Conservation (phyloP, 1,140 invertebrate genomes). For the Musca domestica region DNA sequence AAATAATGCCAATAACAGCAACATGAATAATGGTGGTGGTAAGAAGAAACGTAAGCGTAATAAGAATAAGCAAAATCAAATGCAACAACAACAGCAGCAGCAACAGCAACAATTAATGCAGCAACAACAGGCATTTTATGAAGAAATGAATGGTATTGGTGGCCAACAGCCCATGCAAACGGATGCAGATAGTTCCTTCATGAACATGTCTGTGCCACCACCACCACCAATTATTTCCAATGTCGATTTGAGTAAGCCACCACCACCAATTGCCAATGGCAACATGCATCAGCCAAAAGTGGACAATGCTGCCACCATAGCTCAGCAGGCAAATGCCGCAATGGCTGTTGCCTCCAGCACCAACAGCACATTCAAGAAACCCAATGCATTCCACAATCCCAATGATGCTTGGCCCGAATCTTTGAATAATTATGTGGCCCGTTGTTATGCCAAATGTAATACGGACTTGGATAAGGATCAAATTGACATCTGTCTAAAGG, state of each 20-base stretch:
- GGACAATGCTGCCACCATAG: conserved; percentile 2
- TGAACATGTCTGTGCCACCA: conserved; percentile 30
- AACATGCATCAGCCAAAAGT: neutral
- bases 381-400: conserved; percentile 53
- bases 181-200: conserved; percentile 21
- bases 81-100: conserved; percentile 33
- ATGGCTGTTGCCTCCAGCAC: conserved; percentile 12
- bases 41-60: conserved; percentile 76
- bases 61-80: conserved; percentile 63
- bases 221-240: conserved; percentile 35
- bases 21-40: conserved; percentile 31
- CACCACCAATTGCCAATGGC: conserved; percentile 36
- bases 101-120: conserved; percentile 23
- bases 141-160: neutral
- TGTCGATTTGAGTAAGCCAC: conserved; percentile 39
- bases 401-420: conserved; percentile 70
- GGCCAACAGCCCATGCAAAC: neutral
- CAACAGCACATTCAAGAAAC: conserved; percentile 38
- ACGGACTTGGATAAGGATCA: conserved; percentile 87
- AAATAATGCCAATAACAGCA: conserved; percentile 44
- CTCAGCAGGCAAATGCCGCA: conserved; percentile 20
- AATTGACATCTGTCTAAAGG: conserved; percentile 90
- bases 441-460: conserved; percentile 86
- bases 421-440: conserved; percentile 81
- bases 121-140: conserved; percentile 29